These are phyloP conservation scores for Aptenodytes patagonicus DNA, from an alignment of 2,113 vertebrate species.

Conservation along the genomic window DNA sequence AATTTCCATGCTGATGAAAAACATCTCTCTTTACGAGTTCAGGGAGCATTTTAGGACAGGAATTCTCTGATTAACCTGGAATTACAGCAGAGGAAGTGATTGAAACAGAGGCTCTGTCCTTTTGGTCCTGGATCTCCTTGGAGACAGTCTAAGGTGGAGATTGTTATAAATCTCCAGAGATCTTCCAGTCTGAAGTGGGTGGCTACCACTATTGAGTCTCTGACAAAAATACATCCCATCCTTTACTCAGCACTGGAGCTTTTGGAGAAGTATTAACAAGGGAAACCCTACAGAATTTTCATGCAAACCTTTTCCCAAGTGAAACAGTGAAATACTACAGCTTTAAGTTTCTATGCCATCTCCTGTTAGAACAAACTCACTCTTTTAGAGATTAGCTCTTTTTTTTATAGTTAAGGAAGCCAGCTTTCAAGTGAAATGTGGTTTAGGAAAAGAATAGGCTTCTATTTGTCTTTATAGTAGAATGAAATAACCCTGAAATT, in stretches of 20 bases:
- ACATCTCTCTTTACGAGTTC: background rate
- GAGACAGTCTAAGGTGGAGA: background rate
- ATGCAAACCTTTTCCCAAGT: background rate
- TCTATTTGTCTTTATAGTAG: background rate
- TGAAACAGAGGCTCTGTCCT: background rate
- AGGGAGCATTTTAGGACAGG: background rate
- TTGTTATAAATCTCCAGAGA: background rate
- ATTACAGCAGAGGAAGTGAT: background rate
- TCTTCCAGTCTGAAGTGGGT: background rate
- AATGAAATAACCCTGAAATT: background rate
- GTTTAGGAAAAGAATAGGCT: background rate
- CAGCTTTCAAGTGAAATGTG: background rate
- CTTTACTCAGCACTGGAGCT: background rate
- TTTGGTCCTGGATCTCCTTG: background rate
- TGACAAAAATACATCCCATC: background rate
- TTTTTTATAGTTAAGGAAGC: background rate
- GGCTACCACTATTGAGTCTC: background rate
- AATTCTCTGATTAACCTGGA: background rate
- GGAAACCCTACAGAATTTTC: background rate
- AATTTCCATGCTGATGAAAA: background rate
- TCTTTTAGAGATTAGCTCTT: background rate
- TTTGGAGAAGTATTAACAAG: background rate
- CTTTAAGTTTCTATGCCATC: background rate
- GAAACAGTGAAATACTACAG: background rate
- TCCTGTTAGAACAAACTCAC: background rate